Evolutionary conservation across 2,888 invertebrate genomes (phyloP).

Genomic region (Acleris laterana): DNA sequence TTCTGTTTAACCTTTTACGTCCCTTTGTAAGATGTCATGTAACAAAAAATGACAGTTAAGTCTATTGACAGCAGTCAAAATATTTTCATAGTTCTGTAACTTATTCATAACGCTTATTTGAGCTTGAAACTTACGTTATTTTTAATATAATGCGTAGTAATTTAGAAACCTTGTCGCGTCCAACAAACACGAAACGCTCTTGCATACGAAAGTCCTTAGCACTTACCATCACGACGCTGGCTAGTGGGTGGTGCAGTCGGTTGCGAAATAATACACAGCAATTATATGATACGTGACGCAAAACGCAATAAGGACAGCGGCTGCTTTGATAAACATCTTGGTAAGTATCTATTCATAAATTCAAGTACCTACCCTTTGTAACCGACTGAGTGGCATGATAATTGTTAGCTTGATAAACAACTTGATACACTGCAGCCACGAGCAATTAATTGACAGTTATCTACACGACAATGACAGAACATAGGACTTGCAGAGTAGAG

Average conservation of each 20-base stretch:
- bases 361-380: slow-evolving; percentile 43
- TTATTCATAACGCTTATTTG: not conserved
- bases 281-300: slow-evolving; percentile 61
- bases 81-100: no score
- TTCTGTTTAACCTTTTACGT: slow-evolving; percentile 25
- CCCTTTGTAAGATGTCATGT: slow-evolving; percentile 39
- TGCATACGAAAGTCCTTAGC: slow-evolving; percentile 29
- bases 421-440: slow-evolving; percentile 48
- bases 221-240: slow-evolving; percentile 47
- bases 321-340: slow-evolving; percentile 39
- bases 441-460: slow-evolving; percentile 50
- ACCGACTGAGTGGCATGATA: slow-evolving; percentile 46
- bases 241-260: slow-evolving; percentile 52
- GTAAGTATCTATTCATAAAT: slow-evolving; percentile 45
- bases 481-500: slow-evolving; percentile 13
- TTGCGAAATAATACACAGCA: slow-evolving; percentile 63
- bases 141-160: not conserved
- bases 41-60: slow-evolving; percentile 22
- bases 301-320: slow-evolving; percentile 50
- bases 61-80: slow-evolving; percentile 32
- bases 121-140: not conserved
- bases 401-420: slow-evolving; percentile 43
- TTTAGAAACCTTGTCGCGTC: slow-evolving; percentile 37
- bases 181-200: not conserved
- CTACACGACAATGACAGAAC: slow-evolving; percentile 43